phyloP scores from a whole-genome alignment of 2,113 vertebrate species.

The Thunnus maccoyii region DNA sequence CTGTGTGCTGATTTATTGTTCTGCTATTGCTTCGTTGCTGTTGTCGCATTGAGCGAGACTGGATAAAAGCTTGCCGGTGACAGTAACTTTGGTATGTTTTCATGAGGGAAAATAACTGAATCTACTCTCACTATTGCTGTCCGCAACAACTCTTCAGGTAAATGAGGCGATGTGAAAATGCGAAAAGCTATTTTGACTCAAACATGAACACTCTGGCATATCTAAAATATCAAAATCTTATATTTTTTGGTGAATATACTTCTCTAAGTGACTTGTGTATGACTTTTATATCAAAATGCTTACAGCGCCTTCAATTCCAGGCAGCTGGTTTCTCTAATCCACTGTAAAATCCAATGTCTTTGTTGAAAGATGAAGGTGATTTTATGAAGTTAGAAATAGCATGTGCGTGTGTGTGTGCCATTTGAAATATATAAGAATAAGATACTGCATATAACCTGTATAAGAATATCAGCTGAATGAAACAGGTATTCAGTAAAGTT shows the following conservation, averaged over 20 bases:
- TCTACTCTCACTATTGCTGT: constrained; percentile 5
- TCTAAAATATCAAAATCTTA: not conserved
- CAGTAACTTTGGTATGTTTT: not conserved
- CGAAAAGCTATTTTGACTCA: constrained; percentile 23
- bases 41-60: not conserved
- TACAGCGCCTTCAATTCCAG: constrained; percentile 3
- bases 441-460: not conserved
- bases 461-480: not conserved
- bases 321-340: constrained; percentile 10
- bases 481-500: not conserved
- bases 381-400: constrained; percentile 9
- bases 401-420: not conserved
- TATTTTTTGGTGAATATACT: not conserved
- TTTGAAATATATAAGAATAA: not conserved
- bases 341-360: constrained; percentile 13
- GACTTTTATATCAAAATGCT: constrained; percentile 21
- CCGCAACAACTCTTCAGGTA: not conserved
- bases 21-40: not conserved
- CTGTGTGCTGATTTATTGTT: not conserved
- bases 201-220: not conserved
- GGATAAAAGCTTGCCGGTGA: not conserved
- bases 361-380: constrained; percentile 25
- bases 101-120: not conserved
- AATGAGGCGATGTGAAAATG: not conserved
- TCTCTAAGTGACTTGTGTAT: not conserved